Base-by-base conservation (phyloP, 2,888 invertebrate species). In the Eupithecia vulgata region DNA sequence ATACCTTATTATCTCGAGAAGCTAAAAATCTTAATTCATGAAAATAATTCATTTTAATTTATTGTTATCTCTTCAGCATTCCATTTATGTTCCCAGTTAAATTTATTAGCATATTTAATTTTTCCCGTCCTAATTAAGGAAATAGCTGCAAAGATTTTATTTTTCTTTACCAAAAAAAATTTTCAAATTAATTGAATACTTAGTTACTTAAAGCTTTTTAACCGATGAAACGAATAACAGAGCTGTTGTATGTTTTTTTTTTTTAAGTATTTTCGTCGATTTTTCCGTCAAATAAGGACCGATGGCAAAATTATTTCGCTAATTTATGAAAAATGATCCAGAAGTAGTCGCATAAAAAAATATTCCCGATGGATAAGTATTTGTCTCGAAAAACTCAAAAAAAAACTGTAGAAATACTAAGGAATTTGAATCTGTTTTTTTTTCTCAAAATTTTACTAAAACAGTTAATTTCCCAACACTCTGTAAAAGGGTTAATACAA, bases 41-140 rank as follows among this genome's bases (percentile, higher is more conserved):
- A 52, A 68, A 70, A 72, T 71, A 37, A 72, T 72, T 65, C 61
- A 66, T 72, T 72, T 65, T 68, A 75, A 72, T 72, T 75, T 75
- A 75, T 70, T 72, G 57, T 75, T 70, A 72, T 65, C 69, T 70
- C 34, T 66, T 72, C 7, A 66, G 70, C 61, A 72, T 75, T 75
- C 64, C 52, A 66, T 72, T 71, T 59, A 66, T 70, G 57, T 52
- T 67, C 52, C 35, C n/a, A 70, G 45, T 64, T n/a, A n/a, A 73
- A 59, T n/a, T 34, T 37, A 40, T 69, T 40, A 48, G 48, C 30
- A 62, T 57, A 62, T 61, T 45, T 37, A 13, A 34, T 45, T 68
- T 59, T 35, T 10, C 3, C 62, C 35, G 17, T 21, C 64, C 35
- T 64, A 40, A 64, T 40, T 64, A 40, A 25, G 40, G 40, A 40